Conservation (phyloP, 2,888 invertebrate genomes). For the Psylliodes chrysocephalus region DNA sequence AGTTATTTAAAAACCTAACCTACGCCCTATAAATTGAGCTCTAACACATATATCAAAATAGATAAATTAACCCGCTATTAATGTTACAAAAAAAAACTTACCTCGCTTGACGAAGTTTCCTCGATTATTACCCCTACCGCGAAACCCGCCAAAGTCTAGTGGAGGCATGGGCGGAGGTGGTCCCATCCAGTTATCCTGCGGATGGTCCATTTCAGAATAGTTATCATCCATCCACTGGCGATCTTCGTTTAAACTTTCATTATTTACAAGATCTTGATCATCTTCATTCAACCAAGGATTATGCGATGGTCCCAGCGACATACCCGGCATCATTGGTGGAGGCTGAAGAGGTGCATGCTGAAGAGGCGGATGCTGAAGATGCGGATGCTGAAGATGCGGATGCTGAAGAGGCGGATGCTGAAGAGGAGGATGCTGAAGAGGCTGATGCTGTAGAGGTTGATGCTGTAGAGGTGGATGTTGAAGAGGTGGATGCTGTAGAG, state of each 20-base stretch:
- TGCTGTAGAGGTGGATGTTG: too few species aligned
- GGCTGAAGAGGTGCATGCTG: conserved; percentile 31
- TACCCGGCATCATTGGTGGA: conserved; percentile 23
- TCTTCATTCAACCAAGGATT: conserved; percentile 31
- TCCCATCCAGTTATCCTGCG: conserved; percentile 30
- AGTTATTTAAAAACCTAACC: too few species aligned
- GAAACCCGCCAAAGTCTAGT: conserved; percentile 31
- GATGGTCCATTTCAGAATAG: conserved; percentile 14
- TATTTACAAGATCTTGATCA: conserved; percentile 6
- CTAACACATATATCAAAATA: too few species aligned
- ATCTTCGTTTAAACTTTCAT: conserved; percentile 12
- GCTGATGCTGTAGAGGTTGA: too few species aligned
- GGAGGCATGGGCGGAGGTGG: conserved; percentile 23
- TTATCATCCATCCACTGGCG: conserved; percentile 9
- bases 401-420: too few species aligned
- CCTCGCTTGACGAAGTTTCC: conserved; percentile 30
- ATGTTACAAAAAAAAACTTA: too few species aligned
- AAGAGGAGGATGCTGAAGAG: too few species aligned
- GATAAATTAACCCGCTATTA: too few species aligned
- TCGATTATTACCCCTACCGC: conserved; percentile 35
- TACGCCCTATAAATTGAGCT: too few species aligned
- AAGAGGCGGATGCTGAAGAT: too few species aligned
- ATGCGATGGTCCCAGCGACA: conserved; percentile 25
- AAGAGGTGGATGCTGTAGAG: too few species aligned
- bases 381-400: too few species aligned